Percentiles rank a stretch among this genome's conserved stretches.
Conservation (phyloP, 2,113 vertebrate genomes). For the Dicrurus megarhynchus region DNA sequence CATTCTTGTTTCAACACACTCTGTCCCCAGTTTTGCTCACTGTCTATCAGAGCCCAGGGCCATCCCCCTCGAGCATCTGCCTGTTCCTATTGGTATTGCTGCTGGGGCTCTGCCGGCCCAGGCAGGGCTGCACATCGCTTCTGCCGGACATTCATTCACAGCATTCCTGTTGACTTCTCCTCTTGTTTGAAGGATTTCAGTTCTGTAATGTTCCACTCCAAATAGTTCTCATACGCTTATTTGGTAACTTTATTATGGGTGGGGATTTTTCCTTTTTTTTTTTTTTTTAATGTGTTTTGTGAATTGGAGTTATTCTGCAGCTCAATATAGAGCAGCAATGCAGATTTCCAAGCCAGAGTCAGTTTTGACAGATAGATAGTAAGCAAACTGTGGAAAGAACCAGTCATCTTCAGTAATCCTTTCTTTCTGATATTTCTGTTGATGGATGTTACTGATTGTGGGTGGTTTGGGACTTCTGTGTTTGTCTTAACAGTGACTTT, state of each 20-base stretch:
- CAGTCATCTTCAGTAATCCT: neutral
- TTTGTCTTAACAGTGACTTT: neutral
- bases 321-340: neutral
- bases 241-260: neutral
- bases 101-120: neutral
- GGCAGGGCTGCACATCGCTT: neutral
- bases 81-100: rapidly evolving
- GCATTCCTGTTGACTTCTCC: neutral
- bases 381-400: neutral
- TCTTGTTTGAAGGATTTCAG: neutral
- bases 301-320: neutral
- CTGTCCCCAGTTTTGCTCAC: rapidly evolving
- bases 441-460: neutral
- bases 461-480: neutral
- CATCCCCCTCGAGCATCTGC: neutral
- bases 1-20: rapidly evolving
- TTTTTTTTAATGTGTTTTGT: rapidly evolving
- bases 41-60: neutral
- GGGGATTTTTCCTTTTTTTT: neutral
- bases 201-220: neutral
- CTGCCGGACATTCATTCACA: neutral
- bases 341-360: neutral
- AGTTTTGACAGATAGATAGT: neutral
- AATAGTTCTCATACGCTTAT: neutral
- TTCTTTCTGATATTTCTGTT: neutral